A percentile compares a stretch with the other conserved stretches of the same genome.
These are phyloP conservation scores for Thelaira solivaga DNA, from an alignment of 2,888 invertebrate species.

Conservation along the genomic window DNA sequence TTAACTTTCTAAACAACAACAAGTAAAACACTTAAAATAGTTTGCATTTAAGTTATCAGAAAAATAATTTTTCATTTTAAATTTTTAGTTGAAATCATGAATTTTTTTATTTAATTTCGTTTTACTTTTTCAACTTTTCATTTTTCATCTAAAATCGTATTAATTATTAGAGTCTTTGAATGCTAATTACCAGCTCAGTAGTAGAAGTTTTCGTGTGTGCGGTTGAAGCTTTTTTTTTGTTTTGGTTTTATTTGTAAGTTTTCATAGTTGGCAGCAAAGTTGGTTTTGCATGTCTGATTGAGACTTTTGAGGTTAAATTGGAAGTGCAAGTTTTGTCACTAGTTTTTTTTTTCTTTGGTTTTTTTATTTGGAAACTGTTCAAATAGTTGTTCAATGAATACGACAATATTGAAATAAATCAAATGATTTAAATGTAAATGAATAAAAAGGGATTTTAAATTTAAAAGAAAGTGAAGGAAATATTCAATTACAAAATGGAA, in stretches of 20 bases:
- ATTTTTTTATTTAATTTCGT: no score
- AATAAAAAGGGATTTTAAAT: no score
- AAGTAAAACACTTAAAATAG: no score
- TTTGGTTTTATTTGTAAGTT: not conserved
- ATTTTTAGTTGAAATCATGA: no score
- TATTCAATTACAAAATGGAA: no score
- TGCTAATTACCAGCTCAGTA: conserved; percentile 15
- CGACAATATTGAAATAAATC: conserved; percentile 11
- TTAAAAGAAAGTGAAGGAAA: no score
- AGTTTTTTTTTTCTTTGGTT: no score
- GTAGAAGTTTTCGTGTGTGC: conserved; percentile 25
- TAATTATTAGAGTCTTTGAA: conserved; percentile 5
- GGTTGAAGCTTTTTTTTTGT: no score
- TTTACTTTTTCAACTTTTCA: not conserved
- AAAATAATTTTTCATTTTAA: no score
- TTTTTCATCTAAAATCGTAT: not conserved
- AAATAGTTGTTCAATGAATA: not conserved
- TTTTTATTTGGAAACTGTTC: conserved; percentile 14
- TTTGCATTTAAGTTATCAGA: no score
- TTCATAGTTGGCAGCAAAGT: not conserved
- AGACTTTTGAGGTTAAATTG: conserved; percentile 8
- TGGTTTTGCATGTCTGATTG: conserved; percentile 51
- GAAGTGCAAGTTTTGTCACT: conserved; percentile 26
- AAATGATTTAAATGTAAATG: no score
- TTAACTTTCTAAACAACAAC: no score